Conservation (phyloP, 2,113 vertebrate genomes). For the Notothenia coriiceps region DNA sequence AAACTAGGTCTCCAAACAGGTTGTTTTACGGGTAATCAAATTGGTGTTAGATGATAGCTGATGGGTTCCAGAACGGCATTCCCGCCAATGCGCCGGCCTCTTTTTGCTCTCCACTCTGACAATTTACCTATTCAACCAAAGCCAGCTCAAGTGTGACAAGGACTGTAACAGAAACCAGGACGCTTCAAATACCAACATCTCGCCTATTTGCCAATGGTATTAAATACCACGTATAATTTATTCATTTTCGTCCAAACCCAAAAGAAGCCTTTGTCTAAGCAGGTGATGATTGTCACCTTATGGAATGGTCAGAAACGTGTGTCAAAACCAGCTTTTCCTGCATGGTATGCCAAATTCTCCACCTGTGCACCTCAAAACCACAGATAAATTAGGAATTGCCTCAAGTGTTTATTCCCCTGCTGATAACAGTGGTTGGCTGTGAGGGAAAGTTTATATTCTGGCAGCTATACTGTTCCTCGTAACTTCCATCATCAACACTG, state of each 20-base stretch:
- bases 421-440: conserved; percentile 18
- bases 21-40: no score
- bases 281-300: background rate
- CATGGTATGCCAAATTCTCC: background rate
- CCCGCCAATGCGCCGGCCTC: no score
- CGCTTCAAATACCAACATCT: no score
- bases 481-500: conserved; percentile 32
- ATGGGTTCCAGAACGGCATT: no score
- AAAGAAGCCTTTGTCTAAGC: background rate
- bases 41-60: no score
- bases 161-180: no score
- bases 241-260: background rate
- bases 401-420: conserved; percentile 34
- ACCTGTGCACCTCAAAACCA: conserved; percentile 6
- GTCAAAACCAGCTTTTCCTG: background rate
- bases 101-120: no score
- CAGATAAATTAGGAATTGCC: conserved; percentile 27
- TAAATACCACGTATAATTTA: no score
- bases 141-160: no score
- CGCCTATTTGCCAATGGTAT: no score
- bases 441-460: conserved; percentile 31
- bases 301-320: background rate
- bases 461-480: conserved; percentile 34
- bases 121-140: no score
- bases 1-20: no score